Conservation (phyloP, 1,140 invertebrate genomes). For the Hypothenemus hampei region DNA sequence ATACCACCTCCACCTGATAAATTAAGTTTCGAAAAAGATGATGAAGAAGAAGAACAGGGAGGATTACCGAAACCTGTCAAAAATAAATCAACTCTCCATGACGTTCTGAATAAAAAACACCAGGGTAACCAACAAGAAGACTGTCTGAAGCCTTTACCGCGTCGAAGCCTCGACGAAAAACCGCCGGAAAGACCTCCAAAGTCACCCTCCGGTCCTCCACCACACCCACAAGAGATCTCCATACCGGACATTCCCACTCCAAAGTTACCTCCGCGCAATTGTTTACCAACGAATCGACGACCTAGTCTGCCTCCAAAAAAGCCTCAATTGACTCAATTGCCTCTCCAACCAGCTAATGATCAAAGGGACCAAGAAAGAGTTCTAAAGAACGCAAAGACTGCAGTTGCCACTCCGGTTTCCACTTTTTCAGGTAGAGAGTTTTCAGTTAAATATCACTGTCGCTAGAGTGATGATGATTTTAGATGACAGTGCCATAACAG, state of each 20-base stretch:
- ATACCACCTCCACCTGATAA: constrained; percentile 70
- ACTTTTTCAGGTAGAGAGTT: not conserved
- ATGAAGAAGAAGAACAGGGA: not conserved
- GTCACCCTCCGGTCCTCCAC: constrained; percentile 29
- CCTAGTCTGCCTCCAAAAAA: constrained; percentile 60
- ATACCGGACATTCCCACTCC: constrained; percentile 45
- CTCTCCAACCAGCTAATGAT: constrained; percentile 47
- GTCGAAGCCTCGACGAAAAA: constrained; percentile 51
- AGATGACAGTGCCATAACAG: not conserved
- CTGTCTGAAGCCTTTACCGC: constrained; percentile 52
- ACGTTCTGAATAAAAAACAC: not conserved
- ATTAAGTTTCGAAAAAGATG: constrained; percentile 38
- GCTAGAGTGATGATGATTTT: too few relatives aligned
- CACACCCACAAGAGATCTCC: not conserved
- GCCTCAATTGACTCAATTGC: constrained; percentile 65
- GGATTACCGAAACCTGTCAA: not conserved
- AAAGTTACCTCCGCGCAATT: constrained; percentile 51
- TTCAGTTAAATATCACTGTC: not conserved
- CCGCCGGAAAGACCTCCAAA: constrained; percentile 61
- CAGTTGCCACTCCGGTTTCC: constrained; percentile 6
- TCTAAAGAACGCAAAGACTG: not conserved
- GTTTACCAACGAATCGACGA: constrained; percentile 54
- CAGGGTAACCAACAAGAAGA: not conserved
- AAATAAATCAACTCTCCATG: constrained; percentile 12
- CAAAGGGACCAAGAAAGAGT: not conserved